These are phyloP conservation scores for Sula dactylatra DNA, from an alignment of 2,113 vertebrate genomes.

Conservation along the genomic window DNA sequence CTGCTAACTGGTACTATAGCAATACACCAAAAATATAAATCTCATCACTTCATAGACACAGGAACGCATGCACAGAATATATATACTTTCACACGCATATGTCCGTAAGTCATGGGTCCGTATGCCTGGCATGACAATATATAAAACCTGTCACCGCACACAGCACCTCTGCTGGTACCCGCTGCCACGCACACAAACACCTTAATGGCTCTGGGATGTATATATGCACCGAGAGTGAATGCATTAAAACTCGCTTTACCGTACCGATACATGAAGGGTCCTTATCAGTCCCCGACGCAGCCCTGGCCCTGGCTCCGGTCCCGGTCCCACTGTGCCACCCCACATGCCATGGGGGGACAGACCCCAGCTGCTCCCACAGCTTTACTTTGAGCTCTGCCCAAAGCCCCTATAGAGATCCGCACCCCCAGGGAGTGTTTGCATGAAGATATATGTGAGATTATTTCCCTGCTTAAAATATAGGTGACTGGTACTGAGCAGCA, in stretches of 20 bases:
- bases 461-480: background rate
- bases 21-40: background rate
- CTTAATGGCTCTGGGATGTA: background rate
- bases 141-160: background rate
- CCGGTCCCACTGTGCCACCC: background rate
- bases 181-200: background rate
- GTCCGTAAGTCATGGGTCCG: accelerated
- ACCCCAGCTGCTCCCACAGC: background rate
- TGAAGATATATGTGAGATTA: background rate
- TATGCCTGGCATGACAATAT: background rate
- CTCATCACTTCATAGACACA: background rate
- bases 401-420: accelerated
- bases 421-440: too few species aligned
- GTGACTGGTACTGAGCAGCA: accelerated
- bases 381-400: background rate
- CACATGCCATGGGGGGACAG: accelerated
- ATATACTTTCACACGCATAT: background rate
- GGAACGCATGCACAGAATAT: background rate
- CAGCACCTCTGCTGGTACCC: background rate
- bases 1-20: background rate
- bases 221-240: accelerated
- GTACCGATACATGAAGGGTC: background rate
- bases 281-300: accelerated
- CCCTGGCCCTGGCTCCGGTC: background rate
- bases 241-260: background rate